phyloP scores from a whole-genome alignment of 2,888 invertebrate genomes.

The Habrosyne pyritoides region DNA sequence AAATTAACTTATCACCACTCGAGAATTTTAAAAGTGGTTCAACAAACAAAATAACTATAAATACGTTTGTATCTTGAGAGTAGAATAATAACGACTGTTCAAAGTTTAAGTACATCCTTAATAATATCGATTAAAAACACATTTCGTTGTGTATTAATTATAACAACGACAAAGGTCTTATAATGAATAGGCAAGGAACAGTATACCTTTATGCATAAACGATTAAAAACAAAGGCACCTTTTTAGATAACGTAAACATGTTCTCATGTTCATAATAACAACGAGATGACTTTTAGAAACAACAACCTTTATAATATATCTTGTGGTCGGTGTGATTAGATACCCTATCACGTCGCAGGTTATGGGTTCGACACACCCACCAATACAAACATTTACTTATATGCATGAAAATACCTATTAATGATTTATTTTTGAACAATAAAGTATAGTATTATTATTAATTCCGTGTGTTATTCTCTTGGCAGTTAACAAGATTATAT shows the following conservation, averaged over 20 bases:
- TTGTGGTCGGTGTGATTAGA: background rate
- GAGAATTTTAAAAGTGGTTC: background rate
- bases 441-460: too few species aligned
- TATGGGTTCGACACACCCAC: too few species aligned
- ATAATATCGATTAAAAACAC: background rate
- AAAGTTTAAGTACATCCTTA: background rate
- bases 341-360: too few species aligned
- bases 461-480: too few species aligned
- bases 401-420: too few species aligned
- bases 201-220: background rate
- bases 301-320: background rate
- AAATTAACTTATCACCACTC: background rate
- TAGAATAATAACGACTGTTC: background rate
- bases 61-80: background rate
- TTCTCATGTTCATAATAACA: background rate
- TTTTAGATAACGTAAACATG: background rate
- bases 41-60: background rate
- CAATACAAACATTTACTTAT: too few species aligned
- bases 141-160: background rate
- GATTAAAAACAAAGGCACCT: background rate
- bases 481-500: too few species aligned
- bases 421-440: too few species aligned
- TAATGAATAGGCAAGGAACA: background rate
- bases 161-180: conserved; percentile 6
- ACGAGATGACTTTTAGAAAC: conserved; percentile 6